Evolutionary conservation across 2,888 invertebrate species (phyloP), one percentile per base, ranked within the genome.

Genomic region (Amiota mariae): DNA sequence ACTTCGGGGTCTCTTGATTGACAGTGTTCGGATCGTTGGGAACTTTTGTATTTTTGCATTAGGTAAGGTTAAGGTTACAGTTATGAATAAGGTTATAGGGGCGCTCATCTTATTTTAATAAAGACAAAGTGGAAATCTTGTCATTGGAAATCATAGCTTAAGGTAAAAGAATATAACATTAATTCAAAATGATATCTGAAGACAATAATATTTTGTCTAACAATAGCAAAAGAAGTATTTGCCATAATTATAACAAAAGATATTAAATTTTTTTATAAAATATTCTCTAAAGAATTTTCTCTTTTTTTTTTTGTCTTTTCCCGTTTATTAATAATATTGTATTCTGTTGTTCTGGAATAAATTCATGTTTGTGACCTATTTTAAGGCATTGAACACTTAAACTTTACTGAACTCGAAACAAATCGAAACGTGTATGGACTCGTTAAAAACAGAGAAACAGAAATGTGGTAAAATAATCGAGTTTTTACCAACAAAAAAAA

Each of bases 351-450:
- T 18, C 20, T 18, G 11, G 64, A 15, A 64, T 47, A 63, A 63
- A 63, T 36, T 68, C 67, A 54, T 68, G 67, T 54, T 18, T 54
- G 67, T 68, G 67, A 68, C 67, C 67, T 54, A 68, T 68, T 68
- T 68, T 54, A 51, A 68, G 36, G 24, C 51, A 48, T 68, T 54
- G 67, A 51, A 20, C 67, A 67, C 51, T 67, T 13, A 15, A 13
- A 54, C 13, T 54, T 12, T 54, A n/a, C 18, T 57, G n/a, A 10
- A 18, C 18, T 57, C 57, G 11, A 66, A 49, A 66, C 24, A 68
- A 51, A 48, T 68, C 54, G 51, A 68, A 68, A 68, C 67, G 67
- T 68, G 67, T 68, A 54, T 68, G 67, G 67, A 68, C 51, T 68
- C 51, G 24, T 51, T 36, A 68, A 51, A 68, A 15, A 59, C 47